These are phyloP conservation scores for Harpalus rubripes DNA, from an alignment of 2,888 invertebrate species.

Conservation along the genomic window DNA sequence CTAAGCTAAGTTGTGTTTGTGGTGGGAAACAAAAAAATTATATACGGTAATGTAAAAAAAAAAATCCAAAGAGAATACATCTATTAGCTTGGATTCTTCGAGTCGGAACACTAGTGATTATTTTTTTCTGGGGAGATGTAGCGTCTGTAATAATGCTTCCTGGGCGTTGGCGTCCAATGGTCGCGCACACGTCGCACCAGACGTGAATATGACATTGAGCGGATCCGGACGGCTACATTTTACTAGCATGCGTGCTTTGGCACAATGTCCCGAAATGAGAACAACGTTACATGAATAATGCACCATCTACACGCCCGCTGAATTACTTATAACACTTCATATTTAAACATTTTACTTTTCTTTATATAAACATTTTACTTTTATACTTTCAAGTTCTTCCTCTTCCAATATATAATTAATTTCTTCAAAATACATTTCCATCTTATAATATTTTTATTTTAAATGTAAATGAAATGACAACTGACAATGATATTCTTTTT, in stretches of 20 bases:
- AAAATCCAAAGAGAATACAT: too few relatives aligned
- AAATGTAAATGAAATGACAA: too few relatives aligned
- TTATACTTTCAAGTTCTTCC: too few relatives aligned
- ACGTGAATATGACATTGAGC: constrained; percentile 52
- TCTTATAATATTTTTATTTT: too few relatives aligned
- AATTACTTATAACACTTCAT: constrained; percentile 25
- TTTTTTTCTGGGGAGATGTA: background rate
- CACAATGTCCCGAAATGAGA: constrained; percentile 60
- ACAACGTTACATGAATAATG: constrained; percentile 54
- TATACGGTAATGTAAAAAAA: too few relatives aligned
- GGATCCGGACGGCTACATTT: constrained; percentile 43
- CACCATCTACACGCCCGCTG: constrained; percentile 21
- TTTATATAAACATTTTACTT: background rate
- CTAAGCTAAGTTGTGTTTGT: too few relatives aligned
- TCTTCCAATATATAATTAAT: too few relatives aligned
- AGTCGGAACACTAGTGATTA: too few relatives aligned
- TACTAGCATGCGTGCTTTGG: constrained; percentile 51
- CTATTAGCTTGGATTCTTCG: too few relatives aligned
- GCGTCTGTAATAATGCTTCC: background rate
- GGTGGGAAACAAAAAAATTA: too few relatives aligned
- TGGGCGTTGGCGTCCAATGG: constrained; percentile 7
- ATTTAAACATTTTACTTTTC: constrained; percentile 8
- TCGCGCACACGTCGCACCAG: constrained; percentile 41
- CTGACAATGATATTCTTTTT: too few relatives aligned
- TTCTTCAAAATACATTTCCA: too few relatives aligned